Conservation (phyloP, 2,888 invertebrate species). For the Morpho helenor region DNA sequence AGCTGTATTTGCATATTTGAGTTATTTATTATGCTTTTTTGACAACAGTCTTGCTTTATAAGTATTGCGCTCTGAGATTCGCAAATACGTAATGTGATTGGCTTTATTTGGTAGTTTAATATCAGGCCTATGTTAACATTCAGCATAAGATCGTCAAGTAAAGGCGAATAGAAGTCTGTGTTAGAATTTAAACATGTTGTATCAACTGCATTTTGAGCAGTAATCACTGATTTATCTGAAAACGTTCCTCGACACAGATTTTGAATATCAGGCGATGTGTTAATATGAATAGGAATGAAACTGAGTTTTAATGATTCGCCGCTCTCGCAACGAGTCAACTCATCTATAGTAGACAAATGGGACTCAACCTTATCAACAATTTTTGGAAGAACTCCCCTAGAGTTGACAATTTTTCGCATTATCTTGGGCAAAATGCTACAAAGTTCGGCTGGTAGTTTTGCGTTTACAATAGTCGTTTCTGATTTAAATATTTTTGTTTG, state of each 20-base stretch:
- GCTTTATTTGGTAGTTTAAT: background rate
- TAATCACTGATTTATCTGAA: background rate
- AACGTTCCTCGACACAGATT: slow-evolving; percentile 4
- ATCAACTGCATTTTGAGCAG: background rate
- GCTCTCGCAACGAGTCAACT: slow-evolving; percentile 8
- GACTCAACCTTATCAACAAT: slow-evolving; percentile 30
- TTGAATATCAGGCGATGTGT: background rate
- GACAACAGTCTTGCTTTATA: background rate
- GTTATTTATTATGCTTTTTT: background rate
- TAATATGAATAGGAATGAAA: slow-evolving; percentile 5
- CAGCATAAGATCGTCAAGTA: background rate
- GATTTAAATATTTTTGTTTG: slow-evolving; percentile 53
- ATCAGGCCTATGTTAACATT: background rate
- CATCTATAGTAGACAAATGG: slow-evolving; percentile 18
- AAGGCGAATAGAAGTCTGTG: background rate
- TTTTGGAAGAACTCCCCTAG: slow-evolving; percentile 21
- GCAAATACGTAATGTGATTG: background rate
- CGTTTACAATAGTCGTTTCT: slow-evolving; percentile 53
- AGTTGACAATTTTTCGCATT: slow-evolving; percentile 41
- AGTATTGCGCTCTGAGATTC: background rate
- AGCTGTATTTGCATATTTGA: slow-evolving; percentile 33
- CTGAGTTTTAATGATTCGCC: slow-evolving; percentile 1
- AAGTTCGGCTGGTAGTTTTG: slow-evolving; percentile 59
- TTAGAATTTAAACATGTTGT: background rate
- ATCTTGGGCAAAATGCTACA: slow-evolving; percentile 60